Evolutionary conservation across 2,888 invertebrate genomes (phyloP), one percentile per base, ranked within the genome.

Genomic region (Ptychoptera contaminata): DNA sequence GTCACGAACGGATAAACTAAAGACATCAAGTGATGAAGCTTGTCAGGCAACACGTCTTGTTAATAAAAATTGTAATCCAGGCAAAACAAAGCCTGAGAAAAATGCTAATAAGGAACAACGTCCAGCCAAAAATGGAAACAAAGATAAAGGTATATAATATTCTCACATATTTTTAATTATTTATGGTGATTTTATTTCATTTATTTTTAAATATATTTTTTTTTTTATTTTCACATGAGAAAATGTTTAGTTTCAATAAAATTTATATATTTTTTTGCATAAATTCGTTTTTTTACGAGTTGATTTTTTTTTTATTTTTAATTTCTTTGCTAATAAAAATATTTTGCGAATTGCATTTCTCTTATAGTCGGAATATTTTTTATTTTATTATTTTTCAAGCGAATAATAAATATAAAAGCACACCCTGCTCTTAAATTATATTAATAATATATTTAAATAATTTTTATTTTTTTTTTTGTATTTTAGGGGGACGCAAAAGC

Each of bases 51-150:
- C 78, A 67, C 78, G 84, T 63, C 78, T 81, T 58, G 73, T 86
- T 54, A 83, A 82, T 63, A 87, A 85, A 70, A 87, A 83, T 63
- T 90, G 90, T 74, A 88, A 87, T 71, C 77, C 77, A 62, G 75
- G 75, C 60, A 76, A 76, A 57, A 73, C 73, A 61, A 66, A 65
- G 64, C 65, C 65, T 44, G 65, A 65, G 56, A 63, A 65, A 51
- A 64, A 63, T 51, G 63, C 63, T 54, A 65, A 65, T 51, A 64
- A 64, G 55, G 64, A 64, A 58, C 76, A 74, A 69, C 69, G 68
- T 62, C 16, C 42, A 69, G 62, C 72, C 60, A 61, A 72, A 67
- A 71, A 77, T 71, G 76, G 73, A 63, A 77, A 77, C 67, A 69
- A 68, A 68, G 55, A 44, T 34, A 42, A 46, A 23, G 38, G 36